phyloP scores from a whole-genome alignment of 2,113 vertebrate species.

The Buteo buteo region DNA sequence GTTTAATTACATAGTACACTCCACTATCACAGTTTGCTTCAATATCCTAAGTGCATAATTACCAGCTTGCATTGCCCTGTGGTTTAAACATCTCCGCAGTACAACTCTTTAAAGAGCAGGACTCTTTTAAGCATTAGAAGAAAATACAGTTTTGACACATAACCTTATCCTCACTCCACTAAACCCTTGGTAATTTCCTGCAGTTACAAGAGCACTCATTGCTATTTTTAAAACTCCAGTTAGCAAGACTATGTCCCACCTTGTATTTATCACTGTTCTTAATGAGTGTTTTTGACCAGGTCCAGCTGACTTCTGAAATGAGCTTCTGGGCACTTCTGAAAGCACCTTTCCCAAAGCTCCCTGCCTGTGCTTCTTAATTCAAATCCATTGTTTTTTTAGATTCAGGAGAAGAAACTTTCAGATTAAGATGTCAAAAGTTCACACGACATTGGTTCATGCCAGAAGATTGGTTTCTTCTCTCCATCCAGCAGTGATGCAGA shows the following conservation, averaged over 20 bases:
- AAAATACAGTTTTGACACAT: neutral
- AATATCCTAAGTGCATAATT: slow-evolving; percentile 29
- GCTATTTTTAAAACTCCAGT: neutral
- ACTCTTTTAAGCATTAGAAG: neutral
- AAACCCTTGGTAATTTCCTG: neutral
- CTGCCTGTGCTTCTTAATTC: neutral
- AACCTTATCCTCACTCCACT: neutral
- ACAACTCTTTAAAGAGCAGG: neutral
- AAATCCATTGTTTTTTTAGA: neutral
- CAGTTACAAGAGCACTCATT: neutral
- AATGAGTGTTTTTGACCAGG: neutral
- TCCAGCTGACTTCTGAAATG: neutral
- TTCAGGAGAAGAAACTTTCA: neutral
- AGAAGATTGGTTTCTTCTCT: neutral
- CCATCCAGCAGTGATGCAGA: neutral
- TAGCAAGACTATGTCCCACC: neutral
- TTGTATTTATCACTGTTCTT: neutral
- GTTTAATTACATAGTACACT: slow-evolving; percentile 41
- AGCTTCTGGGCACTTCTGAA: neutral
- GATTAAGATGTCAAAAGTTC: neutral
- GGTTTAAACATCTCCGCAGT: neutral
- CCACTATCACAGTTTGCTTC: neutral
- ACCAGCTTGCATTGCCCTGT: neutral
- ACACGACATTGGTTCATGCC: neutral
- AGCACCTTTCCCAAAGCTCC: neutral